Base-by-base conservation (phyloP, 1,140 invertebrate genomes). In the Panagrolaimus sp. region DNA sequence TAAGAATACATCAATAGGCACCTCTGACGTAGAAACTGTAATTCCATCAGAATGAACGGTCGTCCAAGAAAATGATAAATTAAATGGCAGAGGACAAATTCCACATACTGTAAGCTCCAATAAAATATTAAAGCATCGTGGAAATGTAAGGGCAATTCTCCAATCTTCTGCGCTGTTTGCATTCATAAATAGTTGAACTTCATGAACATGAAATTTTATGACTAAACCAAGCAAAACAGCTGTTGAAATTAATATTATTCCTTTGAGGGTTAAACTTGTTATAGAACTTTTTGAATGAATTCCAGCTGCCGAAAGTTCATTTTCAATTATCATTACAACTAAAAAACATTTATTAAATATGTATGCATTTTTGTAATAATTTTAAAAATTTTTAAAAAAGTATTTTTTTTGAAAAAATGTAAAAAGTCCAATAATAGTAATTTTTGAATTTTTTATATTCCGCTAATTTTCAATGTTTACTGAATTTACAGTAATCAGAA, bases 161-260 rank as follows among this genome's bases (percentile, higher is more conserved):
- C 96, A 99, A 87, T 99, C 96, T 85, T 98, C 96, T 65, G 96
- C 93, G 87, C 94, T 97, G 88, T 98, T 98, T 88, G 97, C 93
- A 87, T 96, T 96, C 91, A 96, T 94, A 87, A 96, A 96, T 86
- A 96, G 88, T 93, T 96, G 94, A 85, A 98, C 92, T 92, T 98
- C 96, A 87, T 98, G 89, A 84, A 93, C 93, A 87, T 98, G 95
- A 87, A 98, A 98, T 87, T 93, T 93, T 86, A 96, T 89, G 86
- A 98, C 98, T 85, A 98, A 90, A 87, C 92, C 92, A 85, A 98
- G 88, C 84, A 98, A 89, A 87, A 97, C 93, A 87, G 96, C 89
- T 88, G 96, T 98, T 84, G 94, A 97, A 85, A 96, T 90, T 86
- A 93, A 92, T 87, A 98, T 98, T 84, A 97, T 88, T 82, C 92